These are phyloP conservation scores for Sitta europaea DNA, from an alignment of 2,113 vertebrate species.

Conservation along the genomic window DNA sequence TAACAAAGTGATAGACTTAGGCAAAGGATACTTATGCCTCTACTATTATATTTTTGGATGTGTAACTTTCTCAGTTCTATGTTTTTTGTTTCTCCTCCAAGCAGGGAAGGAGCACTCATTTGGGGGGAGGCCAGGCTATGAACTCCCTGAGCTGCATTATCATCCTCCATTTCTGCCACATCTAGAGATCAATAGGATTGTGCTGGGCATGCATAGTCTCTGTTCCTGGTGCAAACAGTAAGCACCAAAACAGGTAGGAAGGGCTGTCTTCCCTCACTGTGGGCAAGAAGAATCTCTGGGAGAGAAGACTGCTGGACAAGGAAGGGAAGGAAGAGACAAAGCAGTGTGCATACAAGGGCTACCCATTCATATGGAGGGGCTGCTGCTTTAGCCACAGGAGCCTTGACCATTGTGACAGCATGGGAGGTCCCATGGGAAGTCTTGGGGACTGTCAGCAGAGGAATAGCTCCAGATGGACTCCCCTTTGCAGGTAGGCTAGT, in stretches of 20 bases:
- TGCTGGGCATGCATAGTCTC: not conserved
- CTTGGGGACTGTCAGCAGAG: not conserved
- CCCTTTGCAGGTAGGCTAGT: not conserved
- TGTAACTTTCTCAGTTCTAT: not conserved
- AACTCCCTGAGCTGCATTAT: not conserved
- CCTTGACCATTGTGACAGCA: not conserved
- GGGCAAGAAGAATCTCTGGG: not conserved
- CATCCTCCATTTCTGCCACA: not conserved
- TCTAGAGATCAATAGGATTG: not conserved
- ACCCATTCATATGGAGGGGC: not conserved
- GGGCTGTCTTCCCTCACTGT: not conserved
- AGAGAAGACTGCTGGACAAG: not conserved
- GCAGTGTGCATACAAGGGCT: not conserved
- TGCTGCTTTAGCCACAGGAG: not conserved
- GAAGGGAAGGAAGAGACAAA: not conserved
- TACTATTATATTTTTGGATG: not conserved
- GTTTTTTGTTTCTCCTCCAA: not conserved
- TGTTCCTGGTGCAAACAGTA: not conserved
- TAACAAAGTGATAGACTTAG: not conserved
- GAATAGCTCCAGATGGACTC: not conserved
- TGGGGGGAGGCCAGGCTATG: not conserved
- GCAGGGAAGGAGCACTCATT: not conserved
- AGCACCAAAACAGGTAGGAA: not conserved
- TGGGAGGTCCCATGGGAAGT: not conserved
- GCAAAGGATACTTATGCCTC: not conserved